Base-by-base conservation (phyloP, 2,113 vertebrate species). In the Haplochromis vanheusdeni region DNA sequence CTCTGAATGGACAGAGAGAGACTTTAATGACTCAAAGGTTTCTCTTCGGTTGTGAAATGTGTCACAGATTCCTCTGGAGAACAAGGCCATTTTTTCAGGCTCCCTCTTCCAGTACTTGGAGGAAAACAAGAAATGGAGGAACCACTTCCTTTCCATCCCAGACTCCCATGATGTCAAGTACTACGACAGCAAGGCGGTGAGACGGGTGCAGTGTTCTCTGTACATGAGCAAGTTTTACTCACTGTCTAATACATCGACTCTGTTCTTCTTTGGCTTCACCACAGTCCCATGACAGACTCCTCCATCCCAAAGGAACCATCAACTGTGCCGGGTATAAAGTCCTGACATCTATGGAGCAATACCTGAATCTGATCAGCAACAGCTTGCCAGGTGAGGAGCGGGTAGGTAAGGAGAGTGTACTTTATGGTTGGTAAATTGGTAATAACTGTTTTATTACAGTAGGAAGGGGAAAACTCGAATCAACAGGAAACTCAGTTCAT, bases 91-190 rank as follows among this genome's bases (percentile, higher is more conserved):
- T 95, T 99, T 98, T 90, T 99, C 98, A 0, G 98, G 98, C 31
- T 97, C 97, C 54, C 95, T 99, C 58, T 98, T 97, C 90, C 98
- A 99, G 94, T 98, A 97, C 93, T 92, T 98, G 2, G 98, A 99
- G 89, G 98, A 99, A 87, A 99, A 94, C 92, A 98, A 97, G 96
- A 99, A 98, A 84, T 99, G 98, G 98, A 95, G 97, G 88, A 99
- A 97, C 94, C 97, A 97, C 35, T 98, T 97, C 92, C 95, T 98
- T 3, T 96, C 97, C 1, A 95, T 99, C 77, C 97, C 97, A 0
- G 97, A 98, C 94, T 97, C 97, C 87, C 98, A 99, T 0, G 97
- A 96, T 84, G 94, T 99, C 93, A 95, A 95, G 26, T 97, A 95
- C 9, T 98, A 98, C 0, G 98, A 98, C 81, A 98, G 96, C 96